These are phyloP conservation scores for Acanthornis magna DNA, from an alignment of 2,797 vertebrate species.

Conservation along the genomic window DNA sequence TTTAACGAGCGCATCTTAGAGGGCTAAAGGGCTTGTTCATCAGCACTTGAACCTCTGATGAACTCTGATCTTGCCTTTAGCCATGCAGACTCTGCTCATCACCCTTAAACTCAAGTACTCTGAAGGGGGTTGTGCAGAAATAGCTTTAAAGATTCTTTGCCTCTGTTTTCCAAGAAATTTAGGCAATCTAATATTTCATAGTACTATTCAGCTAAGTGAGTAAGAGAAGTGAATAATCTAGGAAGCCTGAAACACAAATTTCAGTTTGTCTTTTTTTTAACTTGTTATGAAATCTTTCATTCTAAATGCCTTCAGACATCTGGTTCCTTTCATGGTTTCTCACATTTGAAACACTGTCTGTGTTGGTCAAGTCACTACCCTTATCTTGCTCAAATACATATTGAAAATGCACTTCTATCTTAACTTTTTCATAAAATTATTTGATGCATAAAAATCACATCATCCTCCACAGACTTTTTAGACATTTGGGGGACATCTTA, in stretches of 20 bases:
- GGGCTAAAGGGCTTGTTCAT: neutral
- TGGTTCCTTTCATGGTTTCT: neutral
- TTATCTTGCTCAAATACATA: neutral
- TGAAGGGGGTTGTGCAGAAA: neutral
- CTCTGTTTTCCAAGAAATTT: neutral
- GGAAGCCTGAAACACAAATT: neutral
- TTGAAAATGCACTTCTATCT: neutral
- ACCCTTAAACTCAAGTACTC: neutral
- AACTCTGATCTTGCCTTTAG: neutral
- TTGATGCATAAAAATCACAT: accelerated
- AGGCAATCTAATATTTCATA: neutral
- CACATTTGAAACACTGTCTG: neutral
- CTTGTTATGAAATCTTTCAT: neutral
- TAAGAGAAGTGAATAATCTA: neutral
- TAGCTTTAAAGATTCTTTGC: neutral
- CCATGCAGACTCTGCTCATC: neutral
- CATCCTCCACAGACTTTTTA: neutral
- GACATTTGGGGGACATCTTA: neutral
- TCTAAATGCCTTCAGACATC: neutral
- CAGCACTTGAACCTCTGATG: slow-evolving; percentile 14
- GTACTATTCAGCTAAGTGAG: neutral
- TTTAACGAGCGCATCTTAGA: neutral
- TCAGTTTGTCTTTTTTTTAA: neutral
- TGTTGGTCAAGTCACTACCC: neutral
- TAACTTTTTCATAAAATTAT: neutral